A percentile compares a stretch with the other conserved stretches of the same genome.
Evolutionary conservation across 2,888 invertebrate genomes (phyloP).

Genomic region (Philaethria dido): DNA sequence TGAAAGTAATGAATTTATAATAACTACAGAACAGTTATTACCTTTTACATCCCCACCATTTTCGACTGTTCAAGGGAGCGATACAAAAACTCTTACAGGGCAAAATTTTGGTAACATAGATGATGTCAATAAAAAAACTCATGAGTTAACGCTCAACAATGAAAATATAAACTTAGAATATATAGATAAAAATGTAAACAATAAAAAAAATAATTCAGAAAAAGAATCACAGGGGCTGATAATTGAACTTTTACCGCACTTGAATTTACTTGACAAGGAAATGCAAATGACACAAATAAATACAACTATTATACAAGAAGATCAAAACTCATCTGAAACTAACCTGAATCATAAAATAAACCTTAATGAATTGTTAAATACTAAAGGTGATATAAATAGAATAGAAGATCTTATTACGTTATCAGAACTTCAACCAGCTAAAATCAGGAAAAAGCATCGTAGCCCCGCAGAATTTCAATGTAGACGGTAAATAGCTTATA

Average conservation of each 20-base stretch:
- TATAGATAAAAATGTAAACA: constrained; percentile 11
- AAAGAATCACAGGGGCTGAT: constrained; percentile 50
- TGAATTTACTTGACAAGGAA: constrained; percentile 1
- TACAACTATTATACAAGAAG: constrained; percentile 10
- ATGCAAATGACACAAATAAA: constrained; percentile 26
- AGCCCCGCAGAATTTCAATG: constrained; percentile 71
- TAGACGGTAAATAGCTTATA: constrained; percentile 60
- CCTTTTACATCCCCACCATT: neutral
- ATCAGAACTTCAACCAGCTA: constrained; percentile 65
- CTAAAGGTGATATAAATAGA: constrained; percentile 41
- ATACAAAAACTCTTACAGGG: neutral
- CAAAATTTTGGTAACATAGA: neutral
- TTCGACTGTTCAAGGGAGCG: neutral
- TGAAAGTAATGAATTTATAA: neutral
- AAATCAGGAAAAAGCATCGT: constrained; percentile 59
- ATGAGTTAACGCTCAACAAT: neutral
- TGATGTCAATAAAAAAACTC: neutral
- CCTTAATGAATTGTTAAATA: constrained; percentile 22
- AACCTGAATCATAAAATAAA: constrained; percentile 23
- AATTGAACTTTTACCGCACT: constrained; percentile 48
- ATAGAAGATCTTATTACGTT: constrained; percentile 56
- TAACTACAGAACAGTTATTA: neutral
- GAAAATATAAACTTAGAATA: neutral
- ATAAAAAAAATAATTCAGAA: constrained; percentile 39
- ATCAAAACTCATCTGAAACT: constrained; percentile 30